phyloP scores from a whole-genome alignment of 2,888 invertebrate genomes.

The Caenorhabditis doughertyi region DNA sequence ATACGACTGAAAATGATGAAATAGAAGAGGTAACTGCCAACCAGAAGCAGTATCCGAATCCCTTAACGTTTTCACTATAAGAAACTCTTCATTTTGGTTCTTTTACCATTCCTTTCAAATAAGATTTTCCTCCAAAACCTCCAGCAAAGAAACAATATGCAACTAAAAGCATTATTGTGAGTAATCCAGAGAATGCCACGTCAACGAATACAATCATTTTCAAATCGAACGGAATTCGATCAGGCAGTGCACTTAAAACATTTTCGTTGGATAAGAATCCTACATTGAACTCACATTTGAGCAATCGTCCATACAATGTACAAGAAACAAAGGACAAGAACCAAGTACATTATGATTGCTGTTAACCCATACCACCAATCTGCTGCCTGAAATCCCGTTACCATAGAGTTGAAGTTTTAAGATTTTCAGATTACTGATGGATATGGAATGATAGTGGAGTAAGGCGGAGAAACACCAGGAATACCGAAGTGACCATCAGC shows the following conservation, averaged over 20 bases:
- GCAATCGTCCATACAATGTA: slow-evolving; percentile 27
- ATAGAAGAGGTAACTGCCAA: slow-evolving; percentile 41
- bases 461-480: slow-evolving; percentile 36
- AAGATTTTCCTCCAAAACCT: slow-evolving; percentile 36
- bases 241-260: slow-evolving; percentile 27
- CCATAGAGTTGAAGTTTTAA: too few species aligned
- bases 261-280: background rate
- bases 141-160: slow-evolving; percentile 59
- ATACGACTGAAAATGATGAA: slow-evolving; percentile 15
- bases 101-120: slow-evolving; percentile 2
- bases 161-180: slow-evolving; percentile 44
- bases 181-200: slow-evolving; percentile 38
- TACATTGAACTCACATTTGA: slow-evolving; percentile 23
- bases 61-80: background rate
- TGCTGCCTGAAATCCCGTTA: background rate
- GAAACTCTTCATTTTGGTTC: background rate
- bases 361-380: slow-evolving; percentile 41
- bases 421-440: slow-evolving; percentile 8
- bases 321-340: slow-evolving; percentile 9
- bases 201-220: slow-evolving; percentile 54
- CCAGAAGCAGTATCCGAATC: slow-evolving; percentile 56
- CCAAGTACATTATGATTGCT: slow-evolving; percentile 33
- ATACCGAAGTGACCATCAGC: background rate
- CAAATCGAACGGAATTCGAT: slow-evolving; percentile 48
- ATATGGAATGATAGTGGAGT: slow-evolving; percentile 32